These are phyloP conservation scores for Aldabrachelys gigantea DNA, from an alignment of 2,113 vertebrate species.

Conservation along the genomic window DNA sequence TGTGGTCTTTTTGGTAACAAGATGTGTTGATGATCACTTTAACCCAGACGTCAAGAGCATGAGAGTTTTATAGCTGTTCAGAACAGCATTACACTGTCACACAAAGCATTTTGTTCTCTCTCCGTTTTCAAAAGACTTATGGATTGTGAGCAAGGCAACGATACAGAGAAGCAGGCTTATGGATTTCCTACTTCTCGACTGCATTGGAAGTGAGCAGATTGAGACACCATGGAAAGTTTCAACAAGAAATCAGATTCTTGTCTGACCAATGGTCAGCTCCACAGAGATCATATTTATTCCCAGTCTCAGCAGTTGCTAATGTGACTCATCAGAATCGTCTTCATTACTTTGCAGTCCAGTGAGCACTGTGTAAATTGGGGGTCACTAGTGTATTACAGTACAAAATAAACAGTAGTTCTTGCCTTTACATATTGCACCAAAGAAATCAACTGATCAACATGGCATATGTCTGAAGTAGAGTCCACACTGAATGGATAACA, in stretches of 20 bases:
- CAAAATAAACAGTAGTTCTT: not conserved
- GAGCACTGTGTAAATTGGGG: not conserved
- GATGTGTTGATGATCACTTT: slow-evolving; percentile 12
- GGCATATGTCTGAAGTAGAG: not conserved
- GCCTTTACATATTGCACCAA: not conserved
- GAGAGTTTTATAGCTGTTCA: not conserved
- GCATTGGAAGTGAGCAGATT: slow-evolving; percentile 14
- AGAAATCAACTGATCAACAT: not conserved
- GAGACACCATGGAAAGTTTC: not conserved
- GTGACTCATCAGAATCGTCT: not conserved
- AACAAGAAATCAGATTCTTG: not conserved
- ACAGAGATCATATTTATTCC: not conserved
- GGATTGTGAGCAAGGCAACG: not conserved
- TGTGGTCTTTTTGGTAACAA: not conserved
- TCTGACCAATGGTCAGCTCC: not conserved
- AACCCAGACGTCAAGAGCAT: slow-evolving; percentile 3
- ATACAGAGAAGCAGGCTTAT: not conserved
- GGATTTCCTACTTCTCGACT: not conserved
- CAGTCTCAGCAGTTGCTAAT: not conserved
- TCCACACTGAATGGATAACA: not conserved
- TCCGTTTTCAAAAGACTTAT: not conserved
- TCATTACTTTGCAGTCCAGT: not conserved
- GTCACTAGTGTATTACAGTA: not conserved
- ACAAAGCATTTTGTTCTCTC: not conserved
- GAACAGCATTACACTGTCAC: not conserved